Base-by-base conservation (phyloP, 2,797 vertebrate genomes). In the Saguinus oedipus region DNA sequence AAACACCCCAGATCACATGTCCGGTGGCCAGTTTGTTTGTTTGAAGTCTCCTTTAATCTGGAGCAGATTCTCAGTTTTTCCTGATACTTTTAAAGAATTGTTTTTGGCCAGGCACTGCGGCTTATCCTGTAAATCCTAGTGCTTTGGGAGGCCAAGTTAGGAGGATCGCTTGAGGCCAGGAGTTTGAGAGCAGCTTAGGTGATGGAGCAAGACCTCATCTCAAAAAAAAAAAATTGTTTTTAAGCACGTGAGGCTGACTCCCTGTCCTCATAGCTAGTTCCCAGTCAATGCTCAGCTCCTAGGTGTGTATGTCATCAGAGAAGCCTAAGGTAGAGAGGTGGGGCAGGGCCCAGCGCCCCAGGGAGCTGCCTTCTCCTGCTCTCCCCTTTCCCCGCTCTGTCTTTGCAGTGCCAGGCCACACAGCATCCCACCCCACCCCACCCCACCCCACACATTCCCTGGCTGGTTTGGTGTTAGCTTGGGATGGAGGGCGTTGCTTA, bases 401-500 rank as follows among this genome's bases (percentile, higher is more conserved):
- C 82, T 88, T 50, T 81, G 81, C 59, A 79, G 0, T 68, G 91
- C 88, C 82, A 36, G 82, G 85, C 92, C 61, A 14, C 61, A 12
- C 39, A 87, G 87, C 39, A 26, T 75, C 53, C 48, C 12, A 5
- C 61, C 53, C n/a, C 59, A n/a, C 88, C 59, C 55, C 7, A n/a
- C 88, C 59, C 55, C 7, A 5, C 55, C 42, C 44, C 68, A n/a
- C 88, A 36, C 19, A 44, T 95, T 68, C 46, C 70, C 61, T 75
- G 50, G 57, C 70, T 78, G 50, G 57, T 79, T 89, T 76, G 72
- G 55, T 93, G 76, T 82, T 96, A 92, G 95, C 94, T 44, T 53
- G 76, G 68, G 84, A 94, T 94, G 91, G 87, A 90, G 88, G 88
- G 74, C 70, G 33, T 46, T 59, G 42, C 70, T 76, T 30, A 27